phyloP scores from a whole-genome alignment of 2,113 vertebrate genomes.

The Hydrolagus affinis region DNA sequence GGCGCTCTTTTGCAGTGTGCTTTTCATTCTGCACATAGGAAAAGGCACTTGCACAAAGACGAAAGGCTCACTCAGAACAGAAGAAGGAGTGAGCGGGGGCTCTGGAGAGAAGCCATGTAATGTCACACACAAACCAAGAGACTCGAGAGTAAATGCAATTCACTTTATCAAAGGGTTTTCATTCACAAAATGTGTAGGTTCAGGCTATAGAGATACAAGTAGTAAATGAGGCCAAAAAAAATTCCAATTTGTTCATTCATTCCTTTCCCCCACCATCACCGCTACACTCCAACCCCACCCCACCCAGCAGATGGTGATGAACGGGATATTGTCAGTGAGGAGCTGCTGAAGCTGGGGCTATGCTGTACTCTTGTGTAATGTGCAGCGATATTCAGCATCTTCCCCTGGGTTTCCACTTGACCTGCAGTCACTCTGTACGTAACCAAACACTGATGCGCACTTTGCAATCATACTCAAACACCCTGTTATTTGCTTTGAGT shows the following conservation, averaged over 20 bases:
- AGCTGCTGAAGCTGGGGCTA: slow-evolving; percentile 10
- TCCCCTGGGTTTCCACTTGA: slow-evolving; percentile 11
- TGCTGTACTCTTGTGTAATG: slow-evolving; percentile 24
- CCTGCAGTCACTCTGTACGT: neutral
- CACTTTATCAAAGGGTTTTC: slow-evolving; percentile 32
- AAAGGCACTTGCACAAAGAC: neutral
- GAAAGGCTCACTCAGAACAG: neutral
- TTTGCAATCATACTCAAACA: slow-evolving; percentile 13
- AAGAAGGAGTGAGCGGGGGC: neutral
- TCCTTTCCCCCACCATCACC: too few relatives aligned
- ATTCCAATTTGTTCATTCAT: neutral
- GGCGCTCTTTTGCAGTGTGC: neutral
- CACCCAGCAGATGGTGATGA: slow-evolving; percentile 19
- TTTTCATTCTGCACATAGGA: neutral
- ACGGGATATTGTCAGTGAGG: slow-evolving; percentile 18
- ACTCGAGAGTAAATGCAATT: slow-evolving; percentile 30
- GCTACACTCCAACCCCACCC: slow-evolving; percentile 13
- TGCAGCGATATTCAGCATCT: slow-evolving; percentile 26
- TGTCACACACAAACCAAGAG: slow-evolving; percentile 21
- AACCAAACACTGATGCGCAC: neutral
- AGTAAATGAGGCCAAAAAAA: slow-evolving; percentile 29
- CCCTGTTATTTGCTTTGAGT: slow-evolving; percentile 18
- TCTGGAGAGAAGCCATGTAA: slow-evolving; percentile 2
- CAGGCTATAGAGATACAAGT: slow-evolving; percentile 31
- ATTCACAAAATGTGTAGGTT: slow-evolving; percentile 29